These are phyloP conservation scores for Calvadosia cruxmelitensis DNA, from an alignment of 30 jellyfish, hydroid and myxozoan species.

Conservation along the genomic window DNA sequence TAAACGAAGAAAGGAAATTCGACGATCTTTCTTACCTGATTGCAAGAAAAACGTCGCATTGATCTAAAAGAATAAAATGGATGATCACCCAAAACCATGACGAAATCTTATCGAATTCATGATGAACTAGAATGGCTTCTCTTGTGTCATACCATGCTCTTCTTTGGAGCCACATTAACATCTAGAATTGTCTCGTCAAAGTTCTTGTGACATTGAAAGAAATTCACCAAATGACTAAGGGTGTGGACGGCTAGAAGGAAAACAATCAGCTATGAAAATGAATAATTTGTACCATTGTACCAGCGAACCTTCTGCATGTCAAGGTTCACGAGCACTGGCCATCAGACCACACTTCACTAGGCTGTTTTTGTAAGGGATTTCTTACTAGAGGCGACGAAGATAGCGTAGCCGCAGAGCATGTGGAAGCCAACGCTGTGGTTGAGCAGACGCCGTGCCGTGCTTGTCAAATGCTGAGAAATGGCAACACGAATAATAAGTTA, in stretches of 20 bases:
- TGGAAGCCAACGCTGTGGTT: neutral
- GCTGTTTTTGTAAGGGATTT: too few species aligned
- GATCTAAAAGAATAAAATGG: too few species aligned
- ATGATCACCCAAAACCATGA: too few species aligned
- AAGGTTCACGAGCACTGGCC: neutral
- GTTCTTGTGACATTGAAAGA: slow-evolving; percentile 33
- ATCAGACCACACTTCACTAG: too few species aligned
- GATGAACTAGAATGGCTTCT: too few species aligned
- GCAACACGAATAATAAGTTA: neutral
- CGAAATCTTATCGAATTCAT: too few species aligned
- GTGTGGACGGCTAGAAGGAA: slow-evolving; percentile 49
- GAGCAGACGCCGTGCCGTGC: neutral
- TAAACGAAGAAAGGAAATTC: too few species aligned
- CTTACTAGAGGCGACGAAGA: neutral
- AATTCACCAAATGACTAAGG: slow-evolving; percentile 54
- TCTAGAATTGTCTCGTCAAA: slow-evolving; percentile 26
- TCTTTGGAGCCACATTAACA: slow-evolving; percentile 12
- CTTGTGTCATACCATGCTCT: slow-evolving; percentile 29
- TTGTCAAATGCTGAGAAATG: neutral
- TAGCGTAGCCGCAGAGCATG: neutral
- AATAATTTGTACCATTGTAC: neutral
- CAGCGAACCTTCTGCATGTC: neutral
- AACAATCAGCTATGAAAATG: neutral
- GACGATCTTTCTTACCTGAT: too few species aligned
- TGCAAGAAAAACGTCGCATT: too few species aligned